Conservation (phyloP, 2,888 invertebrate genomes). For the Cynaeus angustus region DNA sequence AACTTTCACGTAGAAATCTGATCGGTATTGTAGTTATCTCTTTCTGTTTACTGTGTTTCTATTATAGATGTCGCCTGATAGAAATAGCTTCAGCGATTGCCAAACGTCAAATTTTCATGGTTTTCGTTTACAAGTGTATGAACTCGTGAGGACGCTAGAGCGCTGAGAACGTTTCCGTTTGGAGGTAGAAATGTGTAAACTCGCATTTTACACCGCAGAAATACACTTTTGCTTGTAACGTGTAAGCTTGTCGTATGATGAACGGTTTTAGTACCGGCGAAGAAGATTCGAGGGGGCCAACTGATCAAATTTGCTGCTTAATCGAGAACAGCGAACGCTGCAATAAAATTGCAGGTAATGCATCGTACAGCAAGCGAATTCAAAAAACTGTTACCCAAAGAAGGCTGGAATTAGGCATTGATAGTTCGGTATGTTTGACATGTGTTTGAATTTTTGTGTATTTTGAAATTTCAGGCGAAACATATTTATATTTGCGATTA, state of each 20-base stretch:
- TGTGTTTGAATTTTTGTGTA: slow-evolving; percentile 17
- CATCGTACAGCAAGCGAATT: slow-evolving; percentile 96
- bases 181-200: no score
- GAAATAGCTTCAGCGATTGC: no score
- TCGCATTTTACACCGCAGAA: no score
- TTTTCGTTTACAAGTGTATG: no score
- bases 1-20: no score
- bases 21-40: no score
- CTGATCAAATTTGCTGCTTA: slow-evolving; percentile 93
- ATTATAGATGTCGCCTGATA: no score
- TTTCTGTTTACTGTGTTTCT: no score
- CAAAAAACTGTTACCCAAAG: slow-evolving; percentile 96
- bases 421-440: slow-evolving; percentile 79
- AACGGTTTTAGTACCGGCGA: slow-evolving; percentile 95
- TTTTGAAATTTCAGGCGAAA: slow-evolving; percentile 79
- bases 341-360: slow-evolving; percentile 91
- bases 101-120: no score
- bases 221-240: background rate
- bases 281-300: slow-evolving; percentile 91
- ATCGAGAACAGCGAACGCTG: slow-evolving; percentile 93
- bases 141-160: no score
- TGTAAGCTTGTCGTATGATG: slow-evolving; percentile 70
- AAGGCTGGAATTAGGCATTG: slow-evolving; percentile 90
- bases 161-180: no score
- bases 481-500: slow-evolving; percentile 98